Evolutionary conservation across 1,140 invertebrate genomes (phyloP), one percentile per base, ranked within the genome.

Genomic region (Melitaea cinxia): DNA sequence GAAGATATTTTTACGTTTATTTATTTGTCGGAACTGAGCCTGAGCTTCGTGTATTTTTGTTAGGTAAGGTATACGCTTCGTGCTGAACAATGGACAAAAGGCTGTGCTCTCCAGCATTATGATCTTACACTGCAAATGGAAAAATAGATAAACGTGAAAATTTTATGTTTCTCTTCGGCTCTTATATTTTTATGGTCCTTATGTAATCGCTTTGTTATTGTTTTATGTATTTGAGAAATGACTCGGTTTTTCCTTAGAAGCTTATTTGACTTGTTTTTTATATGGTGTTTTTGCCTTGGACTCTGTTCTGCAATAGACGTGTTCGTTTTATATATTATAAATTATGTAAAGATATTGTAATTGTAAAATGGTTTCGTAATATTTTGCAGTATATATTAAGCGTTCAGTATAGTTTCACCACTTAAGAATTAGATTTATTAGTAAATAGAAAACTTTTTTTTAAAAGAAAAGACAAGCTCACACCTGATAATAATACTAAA

Each of bases 21-120:
- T 45, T 45, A 45, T 45, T 45, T 10, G 39, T 1, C 5, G n/a
- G 30, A 33, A 33, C 30, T 4, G 35, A 4, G 12, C 35, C 35
- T n/a, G 12, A 4, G n/a, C 24, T 26, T 33, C 1, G 14, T 45
- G 6, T 45, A 12, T 45, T 45, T 45, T 45, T 7, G 39, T 45
- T 19, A 17, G 15, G 7, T 5, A 0, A 45, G 17, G 39, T 19
- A 45, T 45, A 45, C 39, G 39, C 39, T 45, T 45, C 6, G 37
- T 42, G 37, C 6, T 39, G 1, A 15, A 45, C 39, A 45, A 19
- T 45, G 39, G 17, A 45, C 39, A 45, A 45, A 45, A 45, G 39
- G 17, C 3, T 39, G 37, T 39, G 37, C 35, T 19, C 4, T 39
- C 3, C 39, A 15, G 35, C 17, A 21, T 45, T 10, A 45, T 45